These are phyloP conservation scores for Ophioninae sp. DNA, from an alignment of 2,888 invertebrate genomes.

Conservation along the genomic window DNA sequence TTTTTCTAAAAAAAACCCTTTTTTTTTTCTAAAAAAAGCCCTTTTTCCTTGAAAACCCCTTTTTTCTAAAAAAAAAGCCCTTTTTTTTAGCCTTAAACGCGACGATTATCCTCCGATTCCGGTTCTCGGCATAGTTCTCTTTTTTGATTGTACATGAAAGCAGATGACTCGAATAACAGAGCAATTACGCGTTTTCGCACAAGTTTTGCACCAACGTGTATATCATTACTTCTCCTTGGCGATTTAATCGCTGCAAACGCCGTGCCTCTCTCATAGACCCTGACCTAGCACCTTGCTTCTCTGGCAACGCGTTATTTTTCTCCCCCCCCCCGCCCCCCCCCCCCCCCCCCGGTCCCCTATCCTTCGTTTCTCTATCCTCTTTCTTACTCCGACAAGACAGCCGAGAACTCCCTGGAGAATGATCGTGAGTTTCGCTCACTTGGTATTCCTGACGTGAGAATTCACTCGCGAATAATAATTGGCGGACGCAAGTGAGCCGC, in stretches of 20 bases:
- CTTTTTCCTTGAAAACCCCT: too few species aligned
- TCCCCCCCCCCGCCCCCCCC: neutral
- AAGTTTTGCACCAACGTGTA: conserved; percentile 42
- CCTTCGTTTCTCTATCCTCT: neutral
- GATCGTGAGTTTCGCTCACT: conserved; percentile 35
- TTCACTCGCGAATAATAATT: conserved; percentile 42
- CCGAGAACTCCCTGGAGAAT: conserved; percentile 22
- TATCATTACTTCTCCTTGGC: conserved; percentile 48
- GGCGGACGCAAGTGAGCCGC: conserved; percentile 3
- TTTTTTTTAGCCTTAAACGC: neutral
- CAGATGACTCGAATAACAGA: conserved; percentile 25
- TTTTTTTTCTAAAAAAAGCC: too few species aligned
- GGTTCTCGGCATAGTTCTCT: neutral
- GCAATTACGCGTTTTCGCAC: conserved; percentile 57
- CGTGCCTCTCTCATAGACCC: conserved; percentile 55
- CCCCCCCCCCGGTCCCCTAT: too few species aligned
- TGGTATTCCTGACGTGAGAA: conserved; percentile 54
- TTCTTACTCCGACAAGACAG: neutral
- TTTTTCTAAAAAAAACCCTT: neutral
- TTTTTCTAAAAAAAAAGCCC: neutral
- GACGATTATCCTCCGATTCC: neutral
- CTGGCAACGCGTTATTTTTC: conserved; percentile 27
- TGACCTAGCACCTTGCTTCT: conserved; percentile 64
- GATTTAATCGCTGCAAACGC: conserved; percentile 59
- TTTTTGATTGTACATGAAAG: neutral